phyloP scores from a whole-genome alignment of 2,797 vertebrate species.

The Dendrocincla tyrannina region DNA sequence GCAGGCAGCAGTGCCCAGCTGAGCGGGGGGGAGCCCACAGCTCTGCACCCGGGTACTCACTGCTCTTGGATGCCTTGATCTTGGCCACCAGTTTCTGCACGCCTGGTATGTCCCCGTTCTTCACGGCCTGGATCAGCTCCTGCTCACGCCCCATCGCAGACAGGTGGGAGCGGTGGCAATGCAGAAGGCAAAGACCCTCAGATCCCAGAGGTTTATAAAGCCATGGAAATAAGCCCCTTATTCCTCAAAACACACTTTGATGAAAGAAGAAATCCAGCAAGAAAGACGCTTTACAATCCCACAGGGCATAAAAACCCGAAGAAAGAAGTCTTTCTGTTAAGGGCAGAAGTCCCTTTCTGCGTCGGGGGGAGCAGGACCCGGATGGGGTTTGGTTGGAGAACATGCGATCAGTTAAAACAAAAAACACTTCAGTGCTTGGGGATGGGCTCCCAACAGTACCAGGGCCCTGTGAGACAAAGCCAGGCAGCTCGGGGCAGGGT shows the following conservation, averaged over 20 bases:
- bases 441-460: neutral
- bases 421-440: neutral
- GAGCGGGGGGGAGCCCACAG: neutral
- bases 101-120: conserved; percentile 76
- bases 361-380: neutral
- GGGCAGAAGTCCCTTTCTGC: neutral
- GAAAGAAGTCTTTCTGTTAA: neutral
- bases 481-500: neutral
- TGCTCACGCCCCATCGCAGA: conserved; percentile 81
- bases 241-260: conserved; percentile 15
- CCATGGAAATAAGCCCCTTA: conserved; percentile 8
- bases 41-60: conserved; percentile 69
- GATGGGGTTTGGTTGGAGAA: neutral
- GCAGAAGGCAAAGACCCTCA: neutral
- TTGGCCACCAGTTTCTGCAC: conserved; percentile 83
- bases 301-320: conserved; percentile 37
- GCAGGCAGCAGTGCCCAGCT: accelerated
- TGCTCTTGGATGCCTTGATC: conserved; percentile 80
- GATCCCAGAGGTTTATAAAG: conserved; percentile 28
- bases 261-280: conserved; percentile 3
- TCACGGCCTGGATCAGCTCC: conserved; percentile 82
- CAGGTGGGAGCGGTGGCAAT: accelerated
- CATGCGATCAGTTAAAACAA: neutral
- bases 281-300: conserved; percentile 17
- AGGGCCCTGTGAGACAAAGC: neutral